Conservation (phyloP, 2,888 invertebrate genomes). For the Malthinus flaveolus region DNA sequence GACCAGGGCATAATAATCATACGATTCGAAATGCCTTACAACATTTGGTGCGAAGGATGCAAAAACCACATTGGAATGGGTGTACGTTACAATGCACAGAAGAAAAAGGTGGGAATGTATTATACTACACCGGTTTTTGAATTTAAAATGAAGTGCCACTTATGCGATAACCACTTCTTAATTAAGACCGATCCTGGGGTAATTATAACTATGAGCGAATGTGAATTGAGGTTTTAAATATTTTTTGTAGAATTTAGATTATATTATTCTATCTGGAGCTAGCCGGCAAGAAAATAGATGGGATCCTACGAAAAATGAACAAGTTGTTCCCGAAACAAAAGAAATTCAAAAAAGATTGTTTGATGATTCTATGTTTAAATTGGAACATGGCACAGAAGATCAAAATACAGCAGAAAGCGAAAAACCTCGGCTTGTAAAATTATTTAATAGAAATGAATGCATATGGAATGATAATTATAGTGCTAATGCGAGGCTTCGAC, state of each 20-base stretch:
- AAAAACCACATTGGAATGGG: constrained; percentile 99
- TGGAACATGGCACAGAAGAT: constrained; percentile 91
- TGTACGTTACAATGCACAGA: constrained; percentile 94
- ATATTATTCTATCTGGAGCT: constrained; percentile 93
- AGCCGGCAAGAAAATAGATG: constrained; percentile 96
- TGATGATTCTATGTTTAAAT: constrained; percentile 96
- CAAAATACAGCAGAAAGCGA: constrained; percentile 68
- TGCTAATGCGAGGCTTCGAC: constrained; percentile 83
- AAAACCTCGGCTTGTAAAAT: constrained; percentile 72
- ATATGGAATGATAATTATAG: constrained; percentile 92
- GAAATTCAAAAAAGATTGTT: constrained; percentile 86
- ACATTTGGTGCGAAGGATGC: constrained; percentile 99
- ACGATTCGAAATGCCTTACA: constrained; percentile 99
- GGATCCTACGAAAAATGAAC: constrained; percentile 96
- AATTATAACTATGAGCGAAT: constrained; percentile 48
- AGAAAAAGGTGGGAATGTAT: constrained; percentile 95
- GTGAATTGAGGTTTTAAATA: constrained; percentile 2
- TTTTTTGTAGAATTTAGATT: constrained; percentile 85
- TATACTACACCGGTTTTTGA: constrained; percentile 97
- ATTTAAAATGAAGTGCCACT: constrained; percentile 98
- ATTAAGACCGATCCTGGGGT: constrained; percentile 98
- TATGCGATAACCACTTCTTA: constrained; percentile 96
- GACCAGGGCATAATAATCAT: constrained; percentile 94
- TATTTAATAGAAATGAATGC: constrained; percentile 78
- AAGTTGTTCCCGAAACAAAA: constrained; percentile 90